phyloP scores from a whole-genome alignment of 2,797 vertebrate species.

The Intellagama lesueurii region DNA sequence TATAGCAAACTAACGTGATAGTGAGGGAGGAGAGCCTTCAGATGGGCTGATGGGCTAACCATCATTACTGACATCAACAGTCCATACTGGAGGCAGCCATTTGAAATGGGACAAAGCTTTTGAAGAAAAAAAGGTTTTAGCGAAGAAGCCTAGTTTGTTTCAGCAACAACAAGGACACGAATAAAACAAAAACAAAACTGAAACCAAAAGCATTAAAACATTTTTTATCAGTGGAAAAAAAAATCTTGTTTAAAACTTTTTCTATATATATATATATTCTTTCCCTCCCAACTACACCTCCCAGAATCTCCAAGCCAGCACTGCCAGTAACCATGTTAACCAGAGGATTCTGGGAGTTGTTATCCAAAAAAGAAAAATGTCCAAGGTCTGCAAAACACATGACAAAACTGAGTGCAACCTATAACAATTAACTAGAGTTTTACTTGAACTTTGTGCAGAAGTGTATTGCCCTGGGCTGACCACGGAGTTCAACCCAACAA shows the following conservation, averaged over 20 bases:
- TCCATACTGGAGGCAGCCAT: not conserved
- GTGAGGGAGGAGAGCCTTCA: not conserved
- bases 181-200: no score
- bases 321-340: no score
- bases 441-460: conserved; percentile 7
- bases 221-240: no score
- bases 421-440: conserved; percentile 16
- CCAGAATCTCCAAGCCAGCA: not conserved
- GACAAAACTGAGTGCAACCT: not conserved
- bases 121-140: no score
- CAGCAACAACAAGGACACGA: no score
- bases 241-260: no score
- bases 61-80: not conserved
- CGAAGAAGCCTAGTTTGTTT: no score
- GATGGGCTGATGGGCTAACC: not conserved
- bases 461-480: not conserved
- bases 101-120: no score
- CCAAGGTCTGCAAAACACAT: not conserved
- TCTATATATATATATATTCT: not conserved
- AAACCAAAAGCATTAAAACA: no score
- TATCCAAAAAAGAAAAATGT: not conserved
- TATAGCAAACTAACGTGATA: not conserved
- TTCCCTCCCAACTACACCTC: not conserved
- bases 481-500: not conserved
- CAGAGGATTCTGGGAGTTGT: not conserved